Conservation (phyloP, 2,888 invertebrate species). For the Podabrus alpinus region DNA sequence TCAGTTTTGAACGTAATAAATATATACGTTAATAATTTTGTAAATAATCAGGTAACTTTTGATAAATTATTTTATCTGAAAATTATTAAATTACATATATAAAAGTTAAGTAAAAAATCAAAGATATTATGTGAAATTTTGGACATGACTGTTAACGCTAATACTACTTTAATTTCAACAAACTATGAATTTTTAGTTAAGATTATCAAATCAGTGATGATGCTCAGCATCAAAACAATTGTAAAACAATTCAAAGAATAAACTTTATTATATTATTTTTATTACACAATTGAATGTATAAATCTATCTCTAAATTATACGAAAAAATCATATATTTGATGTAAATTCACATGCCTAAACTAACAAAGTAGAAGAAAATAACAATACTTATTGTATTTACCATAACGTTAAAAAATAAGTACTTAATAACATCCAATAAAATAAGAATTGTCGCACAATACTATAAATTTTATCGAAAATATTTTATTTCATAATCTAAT, state of each 20-base stretch:
- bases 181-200: too few relatives aligned
- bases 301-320: not conserved
- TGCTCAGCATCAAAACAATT: not conserved
- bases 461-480: not conserved
- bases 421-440: not conserved
- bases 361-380: not conserved
- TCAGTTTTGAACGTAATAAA: too few relatives aligned
- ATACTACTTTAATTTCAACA: too few relatives aligned
- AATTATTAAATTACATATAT: too few relatives aligned
- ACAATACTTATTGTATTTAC: not conserved
- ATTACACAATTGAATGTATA: not conserved
- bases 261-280: not conserved
- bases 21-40: too few relatives aligned
- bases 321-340: not conserved
- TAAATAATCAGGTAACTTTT: too few relatives aligned
- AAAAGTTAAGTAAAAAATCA: too few relatives aligned
- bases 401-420: not conserved
- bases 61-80: too few relatives aligned
- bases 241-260: not conserved
- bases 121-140: too few relatives aligned
- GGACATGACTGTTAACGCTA: too few relatives aligned
- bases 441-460: not conserved
- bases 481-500: not conserved
- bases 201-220: too few relatives aligned
- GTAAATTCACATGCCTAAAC: not conserved